A percentile compares a stretch with the other conserved stretches of the same genome.
phyloP scores from a whole-genome alignment of 2,113 vertebrate genomes.

The Cranoglanis bouderius region DNA sequence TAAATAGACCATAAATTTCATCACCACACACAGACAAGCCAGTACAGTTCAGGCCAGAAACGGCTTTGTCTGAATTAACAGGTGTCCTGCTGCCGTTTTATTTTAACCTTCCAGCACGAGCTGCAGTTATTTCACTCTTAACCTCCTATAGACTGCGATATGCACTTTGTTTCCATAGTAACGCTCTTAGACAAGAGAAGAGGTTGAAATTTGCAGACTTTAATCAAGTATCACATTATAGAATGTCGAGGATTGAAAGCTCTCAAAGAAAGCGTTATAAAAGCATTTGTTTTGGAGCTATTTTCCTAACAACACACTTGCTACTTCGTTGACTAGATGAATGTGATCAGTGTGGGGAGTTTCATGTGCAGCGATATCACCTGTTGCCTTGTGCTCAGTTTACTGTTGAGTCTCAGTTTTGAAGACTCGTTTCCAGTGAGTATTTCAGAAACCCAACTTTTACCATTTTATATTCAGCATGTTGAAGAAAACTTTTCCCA shows the following conservation, averaged over 20 bases:
- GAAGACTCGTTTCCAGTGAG: not conserved
- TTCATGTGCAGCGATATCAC: not conserved
- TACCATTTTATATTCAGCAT: not conserved
- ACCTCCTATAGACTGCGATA: constrained; percentile 42
- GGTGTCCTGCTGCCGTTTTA: constrained; percentile 11
- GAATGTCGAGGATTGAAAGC: constrained; percentile 52
- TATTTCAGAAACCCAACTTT: constrained; percentile 4
- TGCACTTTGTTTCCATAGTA: constrained; percentile 67
- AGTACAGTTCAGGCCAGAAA: not conserved
- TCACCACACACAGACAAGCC: not conserved
- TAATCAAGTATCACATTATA: constrained; percentile 61
- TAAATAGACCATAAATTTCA: constrained; percentile 21
- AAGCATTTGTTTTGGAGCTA: constrained; percentile 7
- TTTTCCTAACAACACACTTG: constrained; percentile 21
- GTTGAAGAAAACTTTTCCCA: not conserved
- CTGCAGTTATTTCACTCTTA: constrained; percentile 33
- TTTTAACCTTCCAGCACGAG: constrained; percentile 23
- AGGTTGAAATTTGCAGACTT: constrained; percentile 55
- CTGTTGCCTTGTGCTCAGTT: not conserved
- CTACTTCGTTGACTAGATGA: constrained; percentile 15
- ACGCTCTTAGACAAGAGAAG: constrained; percentile 56
- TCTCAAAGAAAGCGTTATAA: constrained; percentile 40
- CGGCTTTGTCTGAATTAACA: constrained; percentile 16
- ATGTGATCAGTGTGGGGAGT: not conserved
- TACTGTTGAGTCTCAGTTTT: not conserved